Base-by-base conservation (phyloP, 2,888 invertebrate genomes). In the Drosophila maculinotata region DNA sequence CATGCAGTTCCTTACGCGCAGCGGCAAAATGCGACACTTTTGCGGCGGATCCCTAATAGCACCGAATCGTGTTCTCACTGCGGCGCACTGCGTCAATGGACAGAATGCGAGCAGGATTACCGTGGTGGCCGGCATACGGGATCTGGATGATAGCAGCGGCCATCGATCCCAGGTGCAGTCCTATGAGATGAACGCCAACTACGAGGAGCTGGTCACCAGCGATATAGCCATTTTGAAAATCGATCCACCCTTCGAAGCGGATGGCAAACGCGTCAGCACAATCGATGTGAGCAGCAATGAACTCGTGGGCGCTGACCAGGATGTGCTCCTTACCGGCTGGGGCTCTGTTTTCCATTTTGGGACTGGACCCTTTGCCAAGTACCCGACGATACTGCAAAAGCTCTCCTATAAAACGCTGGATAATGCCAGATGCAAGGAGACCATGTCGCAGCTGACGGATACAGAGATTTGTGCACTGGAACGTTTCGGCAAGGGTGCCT, bases 381-480 rank as follows among this genome's bases (percentile, higher is more conserved):
- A 89, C 39, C 91, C 91, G 0, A 88, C 84, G 2, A 69, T 87
- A 31, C 60, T 91, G 15, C 91, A 91, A 66, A 80, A 86, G 5
- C 71, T 91, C 7, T 66, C 78, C 12, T 89, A 91, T 59, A 86
- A 79, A 31, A 90, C 91, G 0, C 68, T 91, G 2, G 81, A 88
- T 8, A 91, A 91, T 47, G 64, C 75, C 1, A 76, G 77, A 2
- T 91, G 91, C 66, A 88, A 85, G 38, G 17, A 72, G 30, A 81
- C 80, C 0, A 90, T 90, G 82, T 65, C 74, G 2, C 85, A 90
- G 51, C 79, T 91, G 20, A 89, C 90, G 0, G 89, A 90, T 7
- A 91, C 90, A 0, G 92, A 92, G 69, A 89, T 92, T 17, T 92
- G 92, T 57, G 91, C 92, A 0, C 69, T 89, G 38, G 90, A 88